A percentile compares a stretch with the other conserved stretches of the same genome.
phyloP scores from a whole-genome alignment of 2,797 vertebrate species.

The Bufotes viridis region DNA sequence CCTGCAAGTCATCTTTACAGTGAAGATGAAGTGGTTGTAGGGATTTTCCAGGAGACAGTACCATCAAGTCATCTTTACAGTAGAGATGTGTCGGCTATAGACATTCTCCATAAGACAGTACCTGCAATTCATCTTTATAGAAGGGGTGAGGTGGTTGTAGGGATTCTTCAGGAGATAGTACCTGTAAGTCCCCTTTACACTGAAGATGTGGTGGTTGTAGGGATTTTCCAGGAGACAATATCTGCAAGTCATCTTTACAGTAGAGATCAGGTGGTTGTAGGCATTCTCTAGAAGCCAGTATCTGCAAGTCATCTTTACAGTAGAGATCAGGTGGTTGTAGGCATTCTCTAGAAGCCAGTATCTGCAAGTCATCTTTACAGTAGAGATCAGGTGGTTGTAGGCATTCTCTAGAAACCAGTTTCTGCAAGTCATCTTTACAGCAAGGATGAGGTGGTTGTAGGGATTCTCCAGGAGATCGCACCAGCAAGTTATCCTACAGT shows the following conservation, averaged over 20 bases:
- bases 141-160: not conserved
- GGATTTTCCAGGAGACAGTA: too few relatives aligned
- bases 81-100: not conserved
- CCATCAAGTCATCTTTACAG: not conserved
- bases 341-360: not conserved
- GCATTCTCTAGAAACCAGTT: not conserved
- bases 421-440: not conserved
- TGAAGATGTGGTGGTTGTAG: too few relatives aligned
- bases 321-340: not conserved
- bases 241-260: not conserved
- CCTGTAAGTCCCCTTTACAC: too few relatives aligned
- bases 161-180: not conserved
- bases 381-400: not conserved
- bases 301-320: not conserved
- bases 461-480: not conserved
- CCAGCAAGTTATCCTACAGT: not conserved
- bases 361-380: not conserved
- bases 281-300: not conserved
- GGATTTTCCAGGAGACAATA: not conserved
- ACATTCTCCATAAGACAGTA: not conserved
- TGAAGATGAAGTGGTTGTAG: too few relatives aligned
- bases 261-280: not conserved
- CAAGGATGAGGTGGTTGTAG: not conserved
- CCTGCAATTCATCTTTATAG: too few relatives aligned
- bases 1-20: too few relatives aligned